Evolutionary conservation across 2,888 invertebrate species (phyloP).

Genomic region (Chrysolina haemoptera): DNA sequence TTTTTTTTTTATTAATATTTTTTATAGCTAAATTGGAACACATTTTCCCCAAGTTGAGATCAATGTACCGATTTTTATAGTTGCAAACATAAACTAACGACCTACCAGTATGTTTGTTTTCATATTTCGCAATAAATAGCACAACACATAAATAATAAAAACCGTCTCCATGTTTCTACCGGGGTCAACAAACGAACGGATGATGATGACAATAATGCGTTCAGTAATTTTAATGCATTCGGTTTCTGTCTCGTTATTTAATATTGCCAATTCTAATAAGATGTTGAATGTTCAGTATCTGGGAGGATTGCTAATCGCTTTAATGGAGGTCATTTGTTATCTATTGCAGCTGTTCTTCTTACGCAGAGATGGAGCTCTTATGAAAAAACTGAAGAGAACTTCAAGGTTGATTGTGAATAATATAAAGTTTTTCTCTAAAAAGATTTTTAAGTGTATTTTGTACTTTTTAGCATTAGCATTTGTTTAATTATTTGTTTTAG

Average conservation of each 20-base stretch:
- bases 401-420: no score
- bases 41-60: not conserved
- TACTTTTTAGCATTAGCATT: no score
- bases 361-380: not conserved
- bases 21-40: no score
- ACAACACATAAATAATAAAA: slow-evolving; percentile 6
- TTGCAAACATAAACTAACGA: not conserved
- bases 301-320: not conserved
- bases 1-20: no score
- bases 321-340: slow-evolving; percentile 5
- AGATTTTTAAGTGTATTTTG: no score
- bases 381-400: no score
- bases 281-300: not conserved
- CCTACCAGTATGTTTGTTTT: not conserved
- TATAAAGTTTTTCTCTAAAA: no score
- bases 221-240: not conserved
- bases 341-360: not conserved
- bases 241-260: not conserved
- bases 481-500: no score
- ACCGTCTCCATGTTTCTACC: not conserved
- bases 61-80: not conserved
- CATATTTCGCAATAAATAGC: slow-evolving; percentile 8
- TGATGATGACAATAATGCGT: slow-evolving; percentile 6
- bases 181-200: not conserved
- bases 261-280: not conserved